Evolutionary conservation across 2,797 vertebrate genomes (phyloP).

Genomic region (Scolopax bukidnonensis): DNA sequence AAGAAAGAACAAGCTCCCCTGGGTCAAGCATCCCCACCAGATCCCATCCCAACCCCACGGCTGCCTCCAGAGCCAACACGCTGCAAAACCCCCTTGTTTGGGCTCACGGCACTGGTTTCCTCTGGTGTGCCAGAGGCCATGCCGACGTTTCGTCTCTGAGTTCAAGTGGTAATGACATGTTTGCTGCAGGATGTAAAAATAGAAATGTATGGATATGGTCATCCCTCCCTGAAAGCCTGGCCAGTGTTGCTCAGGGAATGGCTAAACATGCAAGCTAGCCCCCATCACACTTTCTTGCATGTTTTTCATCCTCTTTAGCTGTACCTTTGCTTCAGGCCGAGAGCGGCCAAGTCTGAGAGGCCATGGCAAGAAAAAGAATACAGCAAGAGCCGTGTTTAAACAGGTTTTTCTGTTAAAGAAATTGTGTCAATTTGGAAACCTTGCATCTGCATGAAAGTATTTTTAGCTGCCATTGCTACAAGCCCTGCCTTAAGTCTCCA

Average conservation of each 20-base stretch:
- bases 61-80: accelerated
- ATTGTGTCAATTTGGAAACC: background rate
- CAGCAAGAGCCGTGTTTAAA: background rate
- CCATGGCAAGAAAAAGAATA: background rate
- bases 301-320: background rate
- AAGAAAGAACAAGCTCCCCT: background rate
- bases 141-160: background rate
- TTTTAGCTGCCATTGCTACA: background rate
- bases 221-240: background rate
- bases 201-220: conserved; percentile 35
- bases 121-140: background rate
- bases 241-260: background rate
- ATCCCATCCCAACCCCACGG: background rate
- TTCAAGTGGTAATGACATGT: conserved; percentile 54
- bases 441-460: background rate
- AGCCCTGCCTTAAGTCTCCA: background rate
- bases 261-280: background rate
- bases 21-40: accelerated
- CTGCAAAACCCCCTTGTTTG: background rate
- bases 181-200: conserved; percentile 52
- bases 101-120: background rate
- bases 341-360: background rate
- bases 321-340: background rate
- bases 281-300: background rate
- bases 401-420: background rate